phyloP scores from a whole-genome alignment of 64 coral and sea anemone species.

The Pachyseris speciosa region DNA sequence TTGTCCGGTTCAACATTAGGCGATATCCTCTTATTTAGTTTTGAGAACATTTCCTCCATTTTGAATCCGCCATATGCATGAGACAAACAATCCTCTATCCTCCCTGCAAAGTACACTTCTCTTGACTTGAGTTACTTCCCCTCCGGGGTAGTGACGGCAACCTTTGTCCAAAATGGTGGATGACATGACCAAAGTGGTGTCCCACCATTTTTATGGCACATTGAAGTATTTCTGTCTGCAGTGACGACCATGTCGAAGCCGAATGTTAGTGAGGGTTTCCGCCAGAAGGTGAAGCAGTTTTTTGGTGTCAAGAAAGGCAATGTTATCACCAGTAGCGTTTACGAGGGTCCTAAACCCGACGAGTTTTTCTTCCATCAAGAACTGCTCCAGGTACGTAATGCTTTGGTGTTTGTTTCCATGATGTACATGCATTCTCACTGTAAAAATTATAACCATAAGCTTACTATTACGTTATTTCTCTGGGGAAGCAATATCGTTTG shows the following conservation, averaged over 20 bases:
- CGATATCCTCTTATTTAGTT: background rate
- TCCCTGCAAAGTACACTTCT: background rate
- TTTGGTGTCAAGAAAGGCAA: conserved; percentile 66
- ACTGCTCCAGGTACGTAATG: conserved; percentile 48
- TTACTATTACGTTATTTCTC: too few species aligned
- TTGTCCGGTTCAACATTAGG: conserved; percentile 31
- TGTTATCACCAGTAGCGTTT: conserved; percentile 54
- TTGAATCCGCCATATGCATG: background rate
- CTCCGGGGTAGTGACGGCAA: background rate
- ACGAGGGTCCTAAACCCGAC: conserved; percentile 63
- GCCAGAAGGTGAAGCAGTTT: conserved; percentile 70
- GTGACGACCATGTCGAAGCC: conserved; percentile 41
- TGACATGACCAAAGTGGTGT: background rate
- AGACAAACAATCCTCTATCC: background rate
- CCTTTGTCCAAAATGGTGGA: conserved; percentile 40
- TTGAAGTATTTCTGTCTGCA: background rate
- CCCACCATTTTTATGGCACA: background rate
- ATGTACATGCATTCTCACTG: background rate
- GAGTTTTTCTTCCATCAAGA: conserved; percentile 63
- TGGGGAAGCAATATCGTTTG: too few species aligned
- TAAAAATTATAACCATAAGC: too few species aligned
- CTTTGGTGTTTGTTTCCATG: background rate
- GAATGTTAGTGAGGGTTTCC: conserved; percentile 54
- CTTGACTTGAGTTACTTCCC: background rate
- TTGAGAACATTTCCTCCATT: conserved; percentile 3